Base-by-base conservation (phyloP, 1,140 invertebrate genomes). In the Nasonia longicornis region DNA sequence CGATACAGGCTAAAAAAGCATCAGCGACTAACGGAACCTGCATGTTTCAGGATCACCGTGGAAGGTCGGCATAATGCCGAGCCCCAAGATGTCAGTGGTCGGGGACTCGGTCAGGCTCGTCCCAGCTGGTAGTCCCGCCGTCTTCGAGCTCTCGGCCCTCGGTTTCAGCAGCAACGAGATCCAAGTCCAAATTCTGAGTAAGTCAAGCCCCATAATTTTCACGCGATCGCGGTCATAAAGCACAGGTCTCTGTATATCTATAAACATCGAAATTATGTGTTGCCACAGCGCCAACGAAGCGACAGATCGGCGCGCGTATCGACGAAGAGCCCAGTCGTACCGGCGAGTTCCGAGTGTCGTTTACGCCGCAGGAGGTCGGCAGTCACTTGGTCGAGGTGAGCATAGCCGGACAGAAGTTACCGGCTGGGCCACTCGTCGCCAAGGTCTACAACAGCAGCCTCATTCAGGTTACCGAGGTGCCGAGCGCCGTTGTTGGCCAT, bases 391-490 rank as follows among this genome's bases (percentile, higher is more conserved):
- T 98, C 83, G 97, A 98, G 90, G 95, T 97, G 84, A 93, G 93
- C 82, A 95, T 97, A 76, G 95, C 94, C 83, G 96, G 96, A 82
- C 95, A 96, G 88, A 96, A 97, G 91, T 91, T 98, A 83, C 94
- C 95, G 85, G 95, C 94, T 81, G 96, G 96, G 69, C 96, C 96
- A 22, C 93, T 98, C 69, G 93, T 97, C 77, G 96, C 96, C 83
- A 98, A 98, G 93, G 97, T 97, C 75, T 98, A 98, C 89, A 97
- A 98, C 90, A 94, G 96, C 83, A 95, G 95, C 83, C 92, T 97
- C 70, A 98, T 98, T 86, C 94, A 96, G 92, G 96, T 98, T 82
- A 96, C 96, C 63, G 97, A 98, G 90, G 96, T 98, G 69, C 95
- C 95, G 88, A 96, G 96, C 86, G 96, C 96, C 83, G 94, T 97